phyloP scores from a whole-genome alignment of 2,888 invertebrate genomes.

The Temnothorax ravouxi region DNA sequence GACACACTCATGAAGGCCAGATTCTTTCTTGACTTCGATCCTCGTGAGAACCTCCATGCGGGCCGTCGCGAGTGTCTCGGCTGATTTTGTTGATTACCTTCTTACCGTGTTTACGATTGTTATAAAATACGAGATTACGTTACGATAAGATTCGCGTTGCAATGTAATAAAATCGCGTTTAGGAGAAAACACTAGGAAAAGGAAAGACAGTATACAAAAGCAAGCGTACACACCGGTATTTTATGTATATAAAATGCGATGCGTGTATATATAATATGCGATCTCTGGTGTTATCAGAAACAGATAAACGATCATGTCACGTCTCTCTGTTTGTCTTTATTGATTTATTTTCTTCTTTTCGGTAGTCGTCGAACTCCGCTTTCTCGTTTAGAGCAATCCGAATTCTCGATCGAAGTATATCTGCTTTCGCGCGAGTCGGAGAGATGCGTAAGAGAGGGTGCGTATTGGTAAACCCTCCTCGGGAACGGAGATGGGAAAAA shows the following conservation, averaged over 20 bases:
- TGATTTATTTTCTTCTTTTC: neutral
- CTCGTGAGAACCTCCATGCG: neutral
- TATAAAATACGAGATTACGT: slow-evolving; percentile 63
- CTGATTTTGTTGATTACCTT: slow-evolving; percentile 30
- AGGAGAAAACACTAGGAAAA: slow-evolving; percentile 42
- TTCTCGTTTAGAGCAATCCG: slow-evolving; percentile 38
- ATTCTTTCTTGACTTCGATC: slow-evolving; percentile 12
- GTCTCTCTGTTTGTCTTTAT: slow-evolving; percentile 29
- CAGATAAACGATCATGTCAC: slow-evolving; percentile 44
- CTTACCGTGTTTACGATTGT: slow-evolving; percentile 15
- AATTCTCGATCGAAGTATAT: slow-evolving; percentile 35
- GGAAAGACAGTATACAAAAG: slow-evolving; percentile 50
- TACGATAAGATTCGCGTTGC: slow-evolving; percentile 44
- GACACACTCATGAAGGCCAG: slow-evolving; percentile 51
- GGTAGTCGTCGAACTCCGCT: neutral
- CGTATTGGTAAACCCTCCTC: neutral
- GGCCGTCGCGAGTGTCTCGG: slow-evolving; percentile 1
- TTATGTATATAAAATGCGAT: slow-evolving; percentile 64
- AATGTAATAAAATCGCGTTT: slow-evolving; percentile 40
- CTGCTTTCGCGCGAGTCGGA: slow-evolving; percentile 41
- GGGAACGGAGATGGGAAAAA: slow-evolving; percentile 42
- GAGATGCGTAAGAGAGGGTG: slow-evolving; percentile 52
- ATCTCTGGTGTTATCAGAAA: slow-evolving; percentile 45
- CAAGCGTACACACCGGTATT: slow-evolving; percentile 47
- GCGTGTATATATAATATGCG: slow-evolving; percentile 51